Base-by-base conservation (phyloP, 2,113 vertebrate genomes). In the Dipodomys stephensi region DNA sequence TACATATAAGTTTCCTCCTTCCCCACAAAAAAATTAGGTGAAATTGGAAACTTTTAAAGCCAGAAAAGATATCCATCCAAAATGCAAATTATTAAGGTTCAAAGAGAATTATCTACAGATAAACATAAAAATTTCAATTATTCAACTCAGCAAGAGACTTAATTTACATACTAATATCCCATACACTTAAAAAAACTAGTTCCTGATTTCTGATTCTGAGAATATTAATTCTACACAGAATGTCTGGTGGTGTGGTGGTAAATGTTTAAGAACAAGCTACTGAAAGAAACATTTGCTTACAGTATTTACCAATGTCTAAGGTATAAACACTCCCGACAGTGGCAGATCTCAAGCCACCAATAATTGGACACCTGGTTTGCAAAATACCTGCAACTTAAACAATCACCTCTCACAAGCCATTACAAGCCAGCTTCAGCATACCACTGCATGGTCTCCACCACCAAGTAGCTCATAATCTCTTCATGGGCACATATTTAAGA, bases 31-130 rank as follows among this genome's bases (percentile, higher is more conserved):
- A 39, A 87, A 13, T 84, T 57, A 91, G 53, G 7, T 81, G 25
- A 96, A 94, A 93, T 28, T 30, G 81, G 9, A 94, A 18, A 96
- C 2, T 84, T 93, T 73, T 49, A 84, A 92, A 64, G 11, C 20
- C 92, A 23, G 25, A 49, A 87, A 92, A 89, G 35, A 72, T 65
- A 28, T 13, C 6, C 20, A 19, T 32, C n/a, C 49, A 27, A 93
- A 96, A 49, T 73, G 39, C 49, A 96, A 85, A 86, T 57, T 53
- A 81, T 86, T 72, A 90, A 67, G 32, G 73, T 72, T 7, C 64
- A 95, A 92, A 74, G 22, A 87, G 22, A 87, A 9, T 25, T 39
- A 23, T 90, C 93, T 79, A 93, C 30, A 94, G 95, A 81, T 82
- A 4, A 96, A 92, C 27, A 22, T 20, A 92, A 57, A 57, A 53